A percentile compares a stretch with the other conserved stretches of the same genome.
Evolutionary conservation across 2,797 vertebrate genomes (phyloP).

Genomic region (Kryptopterus vitreolus): DNA sequence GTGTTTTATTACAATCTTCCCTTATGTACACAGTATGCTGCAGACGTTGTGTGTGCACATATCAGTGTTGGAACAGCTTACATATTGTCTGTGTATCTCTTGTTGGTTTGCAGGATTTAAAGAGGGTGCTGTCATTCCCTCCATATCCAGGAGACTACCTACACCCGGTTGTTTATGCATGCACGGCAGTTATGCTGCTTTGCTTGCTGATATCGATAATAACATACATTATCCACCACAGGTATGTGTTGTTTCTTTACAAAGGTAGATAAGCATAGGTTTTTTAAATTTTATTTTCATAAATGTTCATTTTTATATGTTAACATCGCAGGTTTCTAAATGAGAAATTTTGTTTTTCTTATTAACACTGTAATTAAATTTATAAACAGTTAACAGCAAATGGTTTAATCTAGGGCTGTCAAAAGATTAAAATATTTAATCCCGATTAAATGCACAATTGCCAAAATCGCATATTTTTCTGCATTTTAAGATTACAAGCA

Average conservation of each 20-base stretch:
- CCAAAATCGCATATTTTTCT: no score
- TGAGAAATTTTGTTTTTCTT: background rate
- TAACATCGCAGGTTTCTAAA: no score
- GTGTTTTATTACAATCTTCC: slow-evolving; percentile 6
- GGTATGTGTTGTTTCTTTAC: slow-evolving; percentile 68
- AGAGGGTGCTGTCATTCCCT: slow-evolving; percentile 89
- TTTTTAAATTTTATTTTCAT: background rate
- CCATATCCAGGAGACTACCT: slow-evolving; percentile 92
- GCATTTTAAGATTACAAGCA: no score
- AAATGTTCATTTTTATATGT: background rate
- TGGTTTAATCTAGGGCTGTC: no score
- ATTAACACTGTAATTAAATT: background rate
- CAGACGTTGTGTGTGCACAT: background rate
- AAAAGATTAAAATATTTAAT: no score
- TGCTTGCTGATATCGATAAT: slow-evolving; percentile 89
- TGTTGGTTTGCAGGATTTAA: slow-evolving; percentile 82
- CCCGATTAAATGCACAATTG: no score
- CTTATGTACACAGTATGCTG: background rate
- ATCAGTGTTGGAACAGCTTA: background rate
- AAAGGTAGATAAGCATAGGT: background rate
- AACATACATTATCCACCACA: slow-evolving; percentile 91
- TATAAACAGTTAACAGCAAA: background rate
- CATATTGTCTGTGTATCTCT: slow-evolving; percentile 17
- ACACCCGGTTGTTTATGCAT: slow-evolving; percentile 97
- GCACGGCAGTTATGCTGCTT: slow-evolving; percentile 93